Evolutionary conservation across 2,797 vertebrate species (phyloP), one percentile per base, ranked within the genome.

Genomic region (Brotula barbata): DNA sequence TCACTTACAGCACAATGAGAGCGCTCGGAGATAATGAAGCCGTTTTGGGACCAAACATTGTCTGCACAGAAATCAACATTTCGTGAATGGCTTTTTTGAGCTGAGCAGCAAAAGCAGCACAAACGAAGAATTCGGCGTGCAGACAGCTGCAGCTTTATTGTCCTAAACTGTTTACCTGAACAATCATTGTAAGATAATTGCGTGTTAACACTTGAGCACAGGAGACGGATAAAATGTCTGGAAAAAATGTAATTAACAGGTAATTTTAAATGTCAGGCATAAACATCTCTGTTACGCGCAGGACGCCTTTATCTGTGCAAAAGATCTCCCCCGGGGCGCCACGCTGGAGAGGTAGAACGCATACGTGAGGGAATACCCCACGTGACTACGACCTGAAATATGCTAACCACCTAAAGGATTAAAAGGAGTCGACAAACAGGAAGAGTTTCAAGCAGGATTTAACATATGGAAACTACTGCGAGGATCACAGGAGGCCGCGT

Each of bases 161-260:
- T 50, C 64, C 57, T 57, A 58, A 77, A 75, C 78, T 68, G 59
- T 79, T 87, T 78, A 78, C 68, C 58, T 65, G 54, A 63, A 58
- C 76, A 80, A 85, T 81, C 76, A 45, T 28, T 44, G 37, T 41
- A 39, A 53, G 50, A 60, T 79, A 78, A 81, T 82, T 77, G 62
- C 66, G 51, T 50, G 60, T 80, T 81, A 78, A 77, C 71, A 68
- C 21, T 6, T 36, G 54, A 54, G 45, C 66, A 15, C 36, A 31
- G 12, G 64, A 67, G 71, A 73, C 50, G 6, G 51, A 80, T 78
- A 52, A 64, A 75, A 67, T 64, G 31, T 48, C 41, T 28, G 48
- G 3, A 31, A 33, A 33, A 61, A 72, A 61, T 79, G 82, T 80
- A 80, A 79, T 80, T 63, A 82, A 49, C 55, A 17, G 60, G 25